These are phyloP conservation scores for Platycercus adscitus DNA, from an alignment of 2,113 vertebrate species.

Conservation along the genomic window DNA sequence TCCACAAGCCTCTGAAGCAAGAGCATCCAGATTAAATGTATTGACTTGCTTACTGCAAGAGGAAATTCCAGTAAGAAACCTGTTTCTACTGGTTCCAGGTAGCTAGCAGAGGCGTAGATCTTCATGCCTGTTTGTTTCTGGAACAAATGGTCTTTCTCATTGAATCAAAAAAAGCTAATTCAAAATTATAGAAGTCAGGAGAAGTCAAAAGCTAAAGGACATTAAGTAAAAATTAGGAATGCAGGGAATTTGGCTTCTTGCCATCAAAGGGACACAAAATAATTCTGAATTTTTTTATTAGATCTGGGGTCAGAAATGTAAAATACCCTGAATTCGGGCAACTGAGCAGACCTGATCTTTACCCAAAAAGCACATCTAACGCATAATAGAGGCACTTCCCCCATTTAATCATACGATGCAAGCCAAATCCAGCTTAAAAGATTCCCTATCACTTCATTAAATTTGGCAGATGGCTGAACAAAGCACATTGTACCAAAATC, in stretches of 20 bases:
- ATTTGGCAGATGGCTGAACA: conserved; percentile 38
- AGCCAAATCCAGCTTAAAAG: conserved; percentile 40
- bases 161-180: neutral
- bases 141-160: neutral
- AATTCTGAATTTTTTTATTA: neutral
- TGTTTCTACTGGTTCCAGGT: neutral
- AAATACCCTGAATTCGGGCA: neutral
- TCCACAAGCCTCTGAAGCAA: neutral
- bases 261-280: neutral
- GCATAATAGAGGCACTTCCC: neutral
- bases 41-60: conserved; percentile 4
- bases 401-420: neutral
- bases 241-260: neutral
- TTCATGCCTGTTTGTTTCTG: neutral
- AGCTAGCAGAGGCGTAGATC: neutral
- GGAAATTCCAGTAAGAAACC: conserved; percentile 1
- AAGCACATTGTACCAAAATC: neutral
- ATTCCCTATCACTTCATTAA: conserved; percentile 42
- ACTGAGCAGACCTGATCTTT: neutral
- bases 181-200: neutral
- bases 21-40: neutral
- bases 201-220: neutral
- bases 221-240: neutral
- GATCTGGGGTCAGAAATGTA: neutral
- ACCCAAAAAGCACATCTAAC: neutral